Evolutionary conservation across 2,113 vertebrate species (phyloP).

Genomic region (Podarcis muralis): DNA sequence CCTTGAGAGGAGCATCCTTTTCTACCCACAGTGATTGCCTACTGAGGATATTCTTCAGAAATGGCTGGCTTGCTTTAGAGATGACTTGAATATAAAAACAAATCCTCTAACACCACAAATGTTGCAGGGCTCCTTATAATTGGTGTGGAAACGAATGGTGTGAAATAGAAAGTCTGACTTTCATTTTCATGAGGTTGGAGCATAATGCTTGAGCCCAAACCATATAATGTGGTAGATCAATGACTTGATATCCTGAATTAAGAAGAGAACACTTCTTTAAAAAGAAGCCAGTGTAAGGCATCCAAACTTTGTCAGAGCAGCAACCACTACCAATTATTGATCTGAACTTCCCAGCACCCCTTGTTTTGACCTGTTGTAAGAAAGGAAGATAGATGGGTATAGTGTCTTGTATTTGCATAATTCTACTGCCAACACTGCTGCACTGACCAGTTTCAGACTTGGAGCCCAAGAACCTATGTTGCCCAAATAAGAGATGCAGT

Average conservation of each 20-base stretch:
- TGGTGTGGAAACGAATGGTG: neutral
- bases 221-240: neutral
- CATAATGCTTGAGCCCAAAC: neutral
- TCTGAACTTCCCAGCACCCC: neutral
- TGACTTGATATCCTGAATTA: neutral
- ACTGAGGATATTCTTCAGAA: neutral
- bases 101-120: neutral
- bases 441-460: too few species aligned
- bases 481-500: too few species aligned
- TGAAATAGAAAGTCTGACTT: neutral
- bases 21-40: neutral
- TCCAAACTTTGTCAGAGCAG: neutral
- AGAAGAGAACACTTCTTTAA: too few species aligned
- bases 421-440: too few species aligned
- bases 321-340: too few species aligned
- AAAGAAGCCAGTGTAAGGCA: neutral
- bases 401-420: neutral
- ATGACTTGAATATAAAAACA: neutral
- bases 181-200: neutral
- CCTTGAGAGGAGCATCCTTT: neutral
- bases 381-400: neutral
- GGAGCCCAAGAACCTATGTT: too few species aligned
- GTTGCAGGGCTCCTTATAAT: neutral
- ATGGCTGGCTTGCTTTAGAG: neutral
- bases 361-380: neutral